Percentiles rank a stretch among this genome's conserved stretches.
phyloP scores from a whole-genome alignment of 2,797 vertebrate genomes.

The Tokudaia tokunoshimensis region DNA sequence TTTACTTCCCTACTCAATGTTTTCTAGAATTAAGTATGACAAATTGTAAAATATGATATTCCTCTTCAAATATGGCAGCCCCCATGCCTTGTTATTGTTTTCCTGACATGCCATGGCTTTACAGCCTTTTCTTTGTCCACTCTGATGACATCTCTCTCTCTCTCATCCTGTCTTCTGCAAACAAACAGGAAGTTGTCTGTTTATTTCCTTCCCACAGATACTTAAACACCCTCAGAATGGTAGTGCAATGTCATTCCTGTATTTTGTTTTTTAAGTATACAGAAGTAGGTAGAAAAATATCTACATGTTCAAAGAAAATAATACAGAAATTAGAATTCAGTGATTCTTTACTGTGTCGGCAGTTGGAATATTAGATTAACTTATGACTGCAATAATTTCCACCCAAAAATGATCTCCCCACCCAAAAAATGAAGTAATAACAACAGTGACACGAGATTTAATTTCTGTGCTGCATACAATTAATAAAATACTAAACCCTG shows the following conservation, averaged over 20 bases:
- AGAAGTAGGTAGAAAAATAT: background rate
- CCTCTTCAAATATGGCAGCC: background rate
- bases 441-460: background rate
- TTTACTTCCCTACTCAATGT: background rate
- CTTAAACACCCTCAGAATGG: background rate
- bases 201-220: background rate
- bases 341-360: background rate
- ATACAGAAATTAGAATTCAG: background rate
- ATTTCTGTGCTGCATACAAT: background rate
- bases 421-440: background rate
- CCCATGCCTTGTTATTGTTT: background rate
- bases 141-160: background rate
- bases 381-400: background rate
- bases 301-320: background rate
- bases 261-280: background rate
- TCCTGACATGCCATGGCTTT: background rate
- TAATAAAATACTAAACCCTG: background rate
- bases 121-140: background rate
- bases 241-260: background rate
- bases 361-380: background rate
- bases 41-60: background rate
- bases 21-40: background rate
- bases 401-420: background rate
- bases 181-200: background rate
- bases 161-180: background rate